phyloP scores from a whole-genome alignment of 2,113 vertebrate species.

The Microtus richardsoni region DNA sequence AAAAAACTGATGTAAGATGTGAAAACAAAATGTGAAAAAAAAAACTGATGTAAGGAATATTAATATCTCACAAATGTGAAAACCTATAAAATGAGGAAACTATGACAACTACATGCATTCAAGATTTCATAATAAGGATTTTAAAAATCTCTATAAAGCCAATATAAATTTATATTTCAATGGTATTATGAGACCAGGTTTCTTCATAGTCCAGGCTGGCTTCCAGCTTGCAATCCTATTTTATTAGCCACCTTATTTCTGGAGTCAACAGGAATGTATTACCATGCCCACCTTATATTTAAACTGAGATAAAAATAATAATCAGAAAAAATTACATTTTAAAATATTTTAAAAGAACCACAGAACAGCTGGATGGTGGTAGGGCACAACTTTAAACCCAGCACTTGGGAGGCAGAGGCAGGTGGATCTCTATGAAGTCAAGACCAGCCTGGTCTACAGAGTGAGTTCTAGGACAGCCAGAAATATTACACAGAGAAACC shows the following conservation, averaged over 20 bases:
- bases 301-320: slow-evolving; percentile 39
- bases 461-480: background rate
- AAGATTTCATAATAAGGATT: background rate
- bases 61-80: slow-evolving; percentile 16
- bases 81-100: background rate
- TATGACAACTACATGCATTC: background rate
- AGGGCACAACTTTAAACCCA: background rate
- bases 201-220: background rate
- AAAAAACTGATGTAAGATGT: background rate
- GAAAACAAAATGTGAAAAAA: no score
- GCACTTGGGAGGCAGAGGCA: background rate
- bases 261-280: background rate
- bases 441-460: background rate
- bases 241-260: background rate
- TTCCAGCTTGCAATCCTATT: background rate
- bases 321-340: background rate
- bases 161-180: slow-evolving; percentile 33
- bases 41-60: background rate
- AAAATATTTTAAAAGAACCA: background rate
- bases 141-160: slow-evolving; percentile 25
- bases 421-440: background rate
- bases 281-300: background rate
- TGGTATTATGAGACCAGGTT: background rate
- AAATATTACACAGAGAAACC: background rate
- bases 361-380: background rate